Conservation (phyloP, 1,140 invertebrate species). For the Parapsyche elsis region DNA sequence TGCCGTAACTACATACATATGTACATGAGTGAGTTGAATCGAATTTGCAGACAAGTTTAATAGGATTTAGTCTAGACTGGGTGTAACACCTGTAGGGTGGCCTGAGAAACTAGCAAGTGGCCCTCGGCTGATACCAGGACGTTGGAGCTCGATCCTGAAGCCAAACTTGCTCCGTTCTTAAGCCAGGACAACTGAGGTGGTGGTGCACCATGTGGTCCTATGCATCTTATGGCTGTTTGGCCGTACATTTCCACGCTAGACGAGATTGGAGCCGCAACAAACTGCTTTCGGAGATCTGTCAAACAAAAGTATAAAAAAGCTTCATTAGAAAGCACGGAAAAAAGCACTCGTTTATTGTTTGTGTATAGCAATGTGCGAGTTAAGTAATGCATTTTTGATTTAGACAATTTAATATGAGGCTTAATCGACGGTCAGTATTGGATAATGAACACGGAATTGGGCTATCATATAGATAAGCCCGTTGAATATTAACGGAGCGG, state of each 20-base stretch:
- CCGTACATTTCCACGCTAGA: constrained; percentile 85
- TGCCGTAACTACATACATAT: background rate
- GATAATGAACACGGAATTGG: too few species aligned
- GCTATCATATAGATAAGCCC: too few species aligned
- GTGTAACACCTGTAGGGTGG: constrained; percentile 73
- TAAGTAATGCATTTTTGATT: too few species aligned
- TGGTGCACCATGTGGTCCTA: constrained; percentile 89
- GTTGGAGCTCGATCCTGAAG: constrained; percentile 67
- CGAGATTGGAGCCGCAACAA: constrained; percentile 84
- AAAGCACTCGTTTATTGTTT: too few species aligned
- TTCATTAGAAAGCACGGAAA: too few species aligned
- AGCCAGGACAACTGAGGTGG: constrained; percentile 87
- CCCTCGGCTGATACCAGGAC: constrained; percentile 87
- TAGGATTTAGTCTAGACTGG: constrained; percentile 25
- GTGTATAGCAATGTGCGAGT: too few species aligned
- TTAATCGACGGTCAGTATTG: too few species aligned
- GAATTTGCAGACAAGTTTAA: constrained; percentile 1
- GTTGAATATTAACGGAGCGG: too few species aligned
- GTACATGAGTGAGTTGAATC: too few species aligned
- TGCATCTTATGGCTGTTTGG: constrained; percentile 87
- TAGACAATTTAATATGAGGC: too few species aligned
- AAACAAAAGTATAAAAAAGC: too few species aligned
- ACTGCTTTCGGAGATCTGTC: constrained; percentile 86
- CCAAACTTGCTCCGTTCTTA: constrained; percentile 77
- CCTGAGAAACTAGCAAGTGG: constrained; percentile 89